Conservation (phyloP, 2,113 vertebrate species). For the Hippolais icterina region DNA sequence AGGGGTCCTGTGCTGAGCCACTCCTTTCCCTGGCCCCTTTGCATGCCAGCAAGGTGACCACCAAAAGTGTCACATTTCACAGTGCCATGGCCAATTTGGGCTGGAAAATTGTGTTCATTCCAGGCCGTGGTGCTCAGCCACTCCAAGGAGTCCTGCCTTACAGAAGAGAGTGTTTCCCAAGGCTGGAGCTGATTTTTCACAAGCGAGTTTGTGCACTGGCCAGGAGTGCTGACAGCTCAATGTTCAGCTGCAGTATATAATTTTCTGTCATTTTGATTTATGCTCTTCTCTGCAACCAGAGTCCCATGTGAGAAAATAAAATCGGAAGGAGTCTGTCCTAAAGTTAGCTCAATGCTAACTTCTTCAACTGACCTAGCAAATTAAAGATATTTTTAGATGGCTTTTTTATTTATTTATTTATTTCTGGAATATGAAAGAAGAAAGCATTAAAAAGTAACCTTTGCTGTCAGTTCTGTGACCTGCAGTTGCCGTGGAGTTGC, state of each 20-base stretch:
- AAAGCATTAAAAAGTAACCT: background rate
- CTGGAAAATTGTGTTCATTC: background rate
- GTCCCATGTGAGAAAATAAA: background rate
- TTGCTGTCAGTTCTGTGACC: background rate
- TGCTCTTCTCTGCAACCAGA: background rate
- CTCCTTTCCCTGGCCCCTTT: background rate
- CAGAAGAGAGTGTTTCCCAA: background rate
- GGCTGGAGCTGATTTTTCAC: slow-evolving; percentile 1
- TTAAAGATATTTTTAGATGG: background rate
- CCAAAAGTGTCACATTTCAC: background rate
- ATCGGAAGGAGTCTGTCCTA: background rate
- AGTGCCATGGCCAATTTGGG: background rate
- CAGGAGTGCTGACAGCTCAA: slow-evolving; percentile 37
- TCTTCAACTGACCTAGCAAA: background rate
- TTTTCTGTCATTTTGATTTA: slow-evolving; percentile 58
- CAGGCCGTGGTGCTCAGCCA: background rate
- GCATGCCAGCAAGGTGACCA: background rate
- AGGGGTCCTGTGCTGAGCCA: background rate
- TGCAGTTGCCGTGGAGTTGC: background rate
- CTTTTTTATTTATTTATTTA: background rate
- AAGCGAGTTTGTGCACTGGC: background rate
- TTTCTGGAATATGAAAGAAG: background rate
- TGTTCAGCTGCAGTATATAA: slow-evolving; percentile 12
- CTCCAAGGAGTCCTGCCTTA: background rate
- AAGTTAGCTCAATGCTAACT: background rate